phyloP scores from a whole-genome alignment of 2,888 invertebrate species.

The Drepanosiphum platanoidis region DNA sequence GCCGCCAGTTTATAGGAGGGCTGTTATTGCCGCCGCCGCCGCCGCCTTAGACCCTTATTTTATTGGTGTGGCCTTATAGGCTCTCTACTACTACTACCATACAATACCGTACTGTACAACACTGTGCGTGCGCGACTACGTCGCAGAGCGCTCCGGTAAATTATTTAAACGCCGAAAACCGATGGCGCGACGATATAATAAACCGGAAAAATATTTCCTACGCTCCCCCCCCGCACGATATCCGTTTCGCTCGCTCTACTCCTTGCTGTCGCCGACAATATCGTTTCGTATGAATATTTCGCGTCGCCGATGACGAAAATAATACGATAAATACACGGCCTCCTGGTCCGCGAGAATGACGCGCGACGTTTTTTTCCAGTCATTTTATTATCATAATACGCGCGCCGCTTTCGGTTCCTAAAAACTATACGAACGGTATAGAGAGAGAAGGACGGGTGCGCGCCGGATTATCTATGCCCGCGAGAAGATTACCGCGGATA shows the following conservation, averaged over 20 bases:
- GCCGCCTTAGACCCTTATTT: constrained; percentile 52
- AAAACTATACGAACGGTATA: too few species aligned
- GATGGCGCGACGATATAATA: constrained; percentile 51
- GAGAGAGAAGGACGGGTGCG: too few species aligned
- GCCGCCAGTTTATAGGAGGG: constrained; percentile 9
- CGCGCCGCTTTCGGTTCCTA: too few species aligned
- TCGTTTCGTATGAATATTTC: not conserved
- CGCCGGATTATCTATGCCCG: too few species aligned
- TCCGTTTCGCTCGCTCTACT: not conserved
- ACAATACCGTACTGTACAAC: not conserved
- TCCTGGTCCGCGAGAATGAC: too few species aligned
- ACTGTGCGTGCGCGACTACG: not conserved
- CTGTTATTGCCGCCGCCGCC: constrained; percentile 35
- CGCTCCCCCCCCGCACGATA: not conserved
- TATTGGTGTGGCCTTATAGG: constrained; percentile 21
- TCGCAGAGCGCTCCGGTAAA: constrained; percentile 4
- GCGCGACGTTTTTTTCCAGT: too few species aligned
- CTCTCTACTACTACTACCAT: constrained; percentile 1
- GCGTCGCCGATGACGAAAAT: too few species aligned
- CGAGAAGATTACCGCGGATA: too few species aligned
- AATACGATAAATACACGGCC: too few species aligned
- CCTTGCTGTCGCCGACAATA: not conserved
- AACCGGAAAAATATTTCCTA: constrained; percentile 39
- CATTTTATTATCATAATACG: too few species aligned
- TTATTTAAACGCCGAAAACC: constrained; percentile 59